Percentiles rank a stretch among this genome's conserved stretches.
phyloP scores from a whole-genome alignment of 2,888 invertebrate species.

The Hesperia comma region DNA sequence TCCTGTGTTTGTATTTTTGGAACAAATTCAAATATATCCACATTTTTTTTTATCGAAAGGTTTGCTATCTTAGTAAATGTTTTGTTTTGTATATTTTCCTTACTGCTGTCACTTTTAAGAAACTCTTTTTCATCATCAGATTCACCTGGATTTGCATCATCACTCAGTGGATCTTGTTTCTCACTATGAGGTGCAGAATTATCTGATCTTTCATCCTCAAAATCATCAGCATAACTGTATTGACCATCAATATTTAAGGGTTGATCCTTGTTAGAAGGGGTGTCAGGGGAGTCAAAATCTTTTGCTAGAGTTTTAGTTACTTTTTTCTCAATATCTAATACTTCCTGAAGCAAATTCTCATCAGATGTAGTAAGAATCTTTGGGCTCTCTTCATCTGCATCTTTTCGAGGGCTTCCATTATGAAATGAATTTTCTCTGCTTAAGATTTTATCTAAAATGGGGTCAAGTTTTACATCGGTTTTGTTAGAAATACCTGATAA shows the following conservation, averaged over 20 bases:
- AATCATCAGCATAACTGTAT: slow-evolving; percentile 76
- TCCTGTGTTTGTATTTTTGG: slow-evolving; percentile 74
- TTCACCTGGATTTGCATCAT: slow-evolving; percentile 1
- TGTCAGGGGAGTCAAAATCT: slow-evolving; percentile 48
- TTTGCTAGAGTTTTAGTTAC: slow-evolving; percentile 64
- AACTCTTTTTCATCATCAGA: slow-evolving; percentile 8
- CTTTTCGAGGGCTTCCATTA: slow-evolving; percentile 54
- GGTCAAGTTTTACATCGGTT: slow-evolving; percentile 63
- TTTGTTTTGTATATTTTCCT: slow-evolving; percentile 50
- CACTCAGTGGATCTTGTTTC: slow-evolving; percentile 39
- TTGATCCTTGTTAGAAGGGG: slow-evolving; percentile 41
- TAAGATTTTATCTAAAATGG: slow-evolving; percentile 71
- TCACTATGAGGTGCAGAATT: slow-evolving; percentile 45
- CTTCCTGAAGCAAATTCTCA: slow-evolving; percentile 75
- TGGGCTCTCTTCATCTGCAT: slow-evolving; percentile 47
- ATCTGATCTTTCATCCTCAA: slow-evolving; percentile 73
- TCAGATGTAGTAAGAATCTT: slow-evolving; percentile 72
- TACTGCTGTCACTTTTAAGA: slow-evolving; percentile 20
- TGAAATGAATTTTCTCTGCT: slow-evolving; percentile 70
- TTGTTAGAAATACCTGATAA: slow-evolving; percentile 63
- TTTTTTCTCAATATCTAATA: slow-evolving; percentile 69
- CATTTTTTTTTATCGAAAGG: slow-evolving; percentile 69
- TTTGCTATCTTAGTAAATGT: slow-evolving; percentile 62
- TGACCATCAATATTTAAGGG: slow-evolving; percentile 48
- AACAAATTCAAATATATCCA: slow-evolving; percentile 75